These are phyloP conservation scores for Plectus sambesii DNA, from an alignment of 1,140 invertebrate species.

Conservation along the genomic window DNA sequence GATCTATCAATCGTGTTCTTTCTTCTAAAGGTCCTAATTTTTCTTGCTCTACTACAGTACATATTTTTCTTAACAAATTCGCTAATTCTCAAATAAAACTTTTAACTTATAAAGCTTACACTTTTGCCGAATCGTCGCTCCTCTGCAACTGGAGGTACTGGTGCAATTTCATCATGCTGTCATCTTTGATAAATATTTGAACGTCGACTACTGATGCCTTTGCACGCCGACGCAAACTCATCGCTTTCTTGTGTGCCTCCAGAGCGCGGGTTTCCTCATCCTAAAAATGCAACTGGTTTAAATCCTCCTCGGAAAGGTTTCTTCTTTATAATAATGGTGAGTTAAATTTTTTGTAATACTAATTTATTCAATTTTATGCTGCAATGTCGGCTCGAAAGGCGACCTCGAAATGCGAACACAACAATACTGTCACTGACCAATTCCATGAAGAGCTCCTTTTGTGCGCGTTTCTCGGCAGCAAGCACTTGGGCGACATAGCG, in stretches of 20 bases:
- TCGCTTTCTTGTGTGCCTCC: conserved; percentile 19
- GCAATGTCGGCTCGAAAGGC: too few species aligned
- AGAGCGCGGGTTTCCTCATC: not conserved
- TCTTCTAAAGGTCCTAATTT: too few species aligned
- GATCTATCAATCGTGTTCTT: too few species aligned
- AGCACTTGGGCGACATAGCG: conserved; percentile 68
- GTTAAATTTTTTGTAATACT: too few species aligned
- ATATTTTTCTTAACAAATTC: conserved; percentile 3
- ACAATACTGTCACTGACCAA: conserved; percentile 13
- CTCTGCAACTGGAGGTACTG: conserved; percentile 10
- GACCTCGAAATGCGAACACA: not conserved
- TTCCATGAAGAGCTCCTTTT: conserved; percentile 32
- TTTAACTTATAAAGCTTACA: conserved; percentile 5
- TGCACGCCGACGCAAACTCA: not conserved
- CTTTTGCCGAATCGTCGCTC: conserved; percentile 8
- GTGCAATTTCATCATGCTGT: conserved; percentile 4
- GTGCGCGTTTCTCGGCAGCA: conserved; percentile 58
- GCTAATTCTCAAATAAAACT: conserved; percentile 2
- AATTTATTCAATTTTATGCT: too few species aligned
- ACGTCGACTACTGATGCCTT: conserved; percentile 10
- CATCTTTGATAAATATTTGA: conserved; percentile 19
- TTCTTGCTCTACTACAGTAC: conserved; percentile 1
- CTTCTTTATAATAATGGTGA: too few species aligned
- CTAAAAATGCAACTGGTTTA: too few species aligned
- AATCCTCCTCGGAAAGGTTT: too few species aligned